These are phyloP conservation scores for Musca domestica DNA, from an alignment of 1,140 invertebrate species.

Conservation along the genomic window DNA sequence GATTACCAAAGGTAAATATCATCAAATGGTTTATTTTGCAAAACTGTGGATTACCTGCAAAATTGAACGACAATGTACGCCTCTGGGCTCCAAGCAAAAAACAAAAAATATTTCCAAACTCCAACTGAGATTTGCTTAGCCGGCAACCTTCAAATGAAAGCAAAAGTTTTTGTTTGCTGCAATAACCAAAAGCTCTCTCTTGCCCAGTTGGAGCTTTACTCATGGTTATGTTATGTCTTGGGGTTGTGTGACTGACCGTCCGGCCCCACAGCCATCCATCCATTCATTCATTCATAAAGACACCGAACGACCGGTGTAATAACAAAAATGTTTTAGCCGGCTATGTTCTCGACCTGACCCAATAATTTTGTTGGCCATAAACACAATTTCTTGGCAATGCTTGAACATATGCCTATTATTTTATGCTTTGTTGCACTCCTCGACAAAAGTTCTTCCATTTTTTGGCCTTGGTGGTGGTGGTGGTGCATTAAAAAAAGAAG, in stretches of 20 bases:
- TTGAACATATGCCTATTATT: not conserved
- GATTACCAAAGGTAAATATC: conserved; percentile 50
- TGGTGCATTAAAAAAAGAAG: not conserved
- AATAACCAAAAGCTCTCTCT: conserved; percentile 4
- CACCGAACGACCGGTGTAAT: not conserved
- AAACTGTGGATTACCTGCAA: conserved; percentile 22
- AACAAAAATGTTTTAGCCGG: not conserved
- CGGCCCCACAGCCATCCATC: too few species aligned
- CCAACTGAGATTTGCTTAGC: conserved; percentile 13
- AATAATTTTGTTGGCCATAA: conserved; percentile 12
- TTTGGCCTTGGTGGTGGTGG: too few species aligned
- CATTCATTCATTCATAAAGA: conserved; percentile 12
- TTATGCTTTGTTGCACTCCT: not conserved
- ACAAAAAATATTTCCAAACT: conserved; percentile 14
- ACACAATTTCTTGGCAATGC: not conserved
- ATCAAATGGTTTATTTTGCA: conserved; percentile 21
- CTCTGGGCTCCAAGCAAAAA: not conserved
- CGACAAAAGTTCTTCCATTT: conserved; percentile 1
- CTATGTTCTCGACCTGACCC: conserved; percentile 16
- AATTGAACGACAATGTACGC: not conserved
- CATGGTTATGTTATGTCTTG: not conserved
- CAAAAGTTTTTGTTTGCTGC: conserved; percentile 1
- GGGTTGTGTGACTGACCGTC: not conserved
- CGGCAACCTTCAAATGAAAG: conserved; percentile 21
- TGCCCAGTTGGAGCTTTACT: conserved; percentile 12